Percentiles rank a stretch among this genome's conserved stretches.
Conservation (phyloP, 2,113 vertebrate species). For the Ophthalmotilapia sp. region DNA sequence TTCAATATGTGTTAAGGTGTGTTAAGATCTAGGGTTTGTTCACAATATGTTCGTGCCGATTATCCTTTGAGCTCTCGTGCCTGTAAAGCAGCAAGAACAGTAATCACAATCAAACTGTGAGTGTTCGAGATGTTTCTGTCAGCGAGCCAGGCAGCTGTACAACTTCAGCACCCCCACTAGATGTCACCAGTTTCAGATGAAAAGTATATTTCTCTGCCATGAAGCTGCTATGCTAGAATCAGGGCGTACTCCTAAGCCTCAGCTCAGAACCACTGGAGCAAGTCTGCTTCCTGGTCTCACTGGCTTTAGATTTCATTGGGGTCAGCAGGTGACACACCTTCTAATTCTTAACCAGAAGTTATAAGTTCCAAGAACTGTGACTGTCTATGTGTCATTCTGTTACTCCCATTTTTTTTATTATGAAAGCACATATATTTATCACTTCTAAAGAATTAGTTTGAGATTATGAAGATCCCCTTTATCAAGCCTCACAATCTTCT, state of each 20-base stretch:
- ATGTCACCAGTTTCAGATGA: not conserved
- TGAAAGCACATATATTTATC: not conserved
- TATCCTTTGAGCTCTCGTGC: not conserved
- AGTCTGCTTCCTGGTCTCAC: not conserved
- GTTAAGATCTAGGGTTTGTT: not conserved
- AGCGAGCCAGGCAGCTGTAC: accelerated
- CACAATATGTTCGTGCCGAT: not conserved
- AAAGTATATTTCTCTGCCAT: not conserved
- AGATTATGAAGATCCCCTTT: not conserved
- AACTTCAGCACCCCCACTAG: conserved; percentile 11
- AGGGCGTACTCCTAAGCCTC: not conserved
- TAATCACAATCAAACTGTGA: not conserved
- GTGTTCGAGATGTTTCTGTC: not conserved
- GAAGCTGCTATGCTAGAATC: not conserved
- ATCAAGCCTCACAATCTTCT: not conserved
- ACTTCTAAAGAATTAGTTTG: not conserved
- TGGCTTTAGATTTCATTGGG: not conserved
- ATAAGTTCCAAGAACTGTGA: not conserved
- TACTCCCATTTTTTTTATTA: not conserved
- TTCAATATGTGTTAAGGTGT: not conserved
- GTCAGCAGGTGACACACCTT: not conserved
- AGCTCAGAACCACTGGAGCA: not conserved
- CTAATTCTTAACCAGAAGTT: not conserved
- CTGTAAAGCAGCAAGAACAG: not conserved
- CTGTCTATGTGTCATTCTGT: not conserved